A percentile compares a stretch with the other conserved stretches of the same genome.
Evolutionary conservation across 2,888 invertebrate species (phyloP).

Genomic region (Mythimna pallens): DNA sequence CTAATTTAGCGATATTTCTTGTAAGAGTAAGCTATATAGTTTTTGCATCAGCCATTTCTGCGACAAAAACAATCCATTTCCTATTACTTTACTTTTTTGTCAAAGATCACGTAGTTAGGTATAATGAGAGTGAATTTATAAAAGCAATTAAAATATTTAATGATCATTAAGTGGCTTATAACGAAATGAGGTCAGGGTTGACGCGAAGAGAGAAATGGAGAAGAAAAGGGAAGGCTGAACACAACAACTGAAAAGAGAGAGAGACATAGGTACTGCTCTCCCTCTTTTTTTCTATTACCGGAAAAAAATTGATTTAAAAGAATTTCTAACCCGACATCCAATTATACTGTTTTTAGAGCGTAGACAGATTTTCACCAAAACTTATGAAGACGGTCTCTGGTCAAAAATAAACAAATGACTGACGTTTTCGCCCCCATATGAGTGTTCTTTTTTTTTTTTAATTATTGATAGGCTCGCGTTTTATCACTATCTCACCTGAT

Average conservation of each 20-base stretch:
- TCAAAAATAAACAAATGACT: slow-evolving; percentile 27
- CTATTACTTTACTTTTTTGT: slow-evolving; percentile 32
- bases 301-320: neutral
- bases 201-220: neutral
- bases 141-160: slow-evolving; percentile 2
- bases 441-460: too few relatives aligned
- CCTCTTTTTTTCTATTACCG: neutral
- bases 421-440: slow-evolving; percentile 17
- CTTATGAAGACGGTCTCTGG: neutral
- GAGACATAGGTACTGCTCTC: too few relatives aligned
- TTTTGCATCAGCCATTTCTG: slow-evolving; percentile 47
- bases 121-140: neutral
- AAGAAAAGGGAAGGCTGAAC: neutral
- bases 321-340: neutral
- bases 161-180: neutral
- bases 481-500: too few relatives aligned
- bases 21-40: slow-evolving; percentile 20
- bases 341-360: neutral
- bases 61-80: slow-evolving; percentile 43
- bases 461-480: too few relatives aligned
- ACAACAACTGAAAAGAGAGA: neutral
- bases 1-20: slow-evolving; percentile 30
- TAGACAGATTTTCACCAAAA: slow-evolving; percentile 9
- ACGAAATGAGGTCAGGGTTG: slow-evolving; percentile 5
- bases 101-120: slow-evolving; percentile 39